Evolutionary conservation across 1,140 invertebrate species (phyloP), one percentile per base, ranked within the genome.

Genomic region (Diplogasteroides magnus): DNA sequence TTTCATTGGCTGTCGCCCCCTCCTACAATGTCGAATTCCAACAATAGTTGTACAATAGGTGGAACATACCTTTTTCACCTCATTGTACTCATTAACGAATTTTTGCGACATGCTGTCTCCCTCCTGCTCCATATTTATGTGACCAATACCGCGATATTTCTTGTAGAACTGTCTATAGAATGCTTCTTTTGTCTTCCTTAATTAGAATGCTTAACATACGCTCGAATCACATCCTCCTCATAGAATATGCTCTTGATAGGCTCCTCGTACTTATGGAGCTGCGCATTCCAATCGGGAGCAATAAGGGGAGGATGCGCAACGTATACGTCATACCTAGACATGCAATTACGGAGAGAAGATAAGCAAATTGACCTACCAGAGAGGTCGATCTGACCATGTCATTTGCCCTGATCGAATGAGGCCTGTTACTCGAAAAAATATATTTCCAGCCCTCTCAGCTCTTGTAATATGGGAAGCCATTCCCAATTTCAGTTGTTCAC

Each of bases 201-300:
- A 28, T 61, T 60, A 11, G 29, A 14, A 48, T 32, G 61, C 26
- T 15, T 58, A 67, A 82, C 88, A 87, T 88, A 93, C 91, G 89
- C 91, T 88, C 92, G 86, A 19, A 92, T 85, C 64, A 86, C 80
- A 86, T 96, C 93, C 86, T 95, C 93, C 73, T 88, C 84, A 77
- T 94, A 95, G 68, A 93, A 88, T 69, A 95, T 92, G 60, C 87
- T 83, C 75, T 81, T 86, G 14, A 92, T 83, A 0, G 74, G 74
- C 31, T 75, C 64, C 59, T 87, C 81, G 37, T 86, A 83, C 23
- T 86, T 83, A 0, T 87, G 84, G 32, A 86, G 84, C 29, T 87
- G 86, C 77, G 90, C 86, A 60, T 89, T 87, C 84, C 86, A 91
- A 55, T 83, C 84, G 11, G 92, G 93, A 78, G 91, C 89, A 57